Percentiles rank a stretch among this genome's conserved stretches.
Evolutionary conservation across 2,888 invertebrate species (phyloP).

Genomic region (Conops quadrifasciatus): DNA sequence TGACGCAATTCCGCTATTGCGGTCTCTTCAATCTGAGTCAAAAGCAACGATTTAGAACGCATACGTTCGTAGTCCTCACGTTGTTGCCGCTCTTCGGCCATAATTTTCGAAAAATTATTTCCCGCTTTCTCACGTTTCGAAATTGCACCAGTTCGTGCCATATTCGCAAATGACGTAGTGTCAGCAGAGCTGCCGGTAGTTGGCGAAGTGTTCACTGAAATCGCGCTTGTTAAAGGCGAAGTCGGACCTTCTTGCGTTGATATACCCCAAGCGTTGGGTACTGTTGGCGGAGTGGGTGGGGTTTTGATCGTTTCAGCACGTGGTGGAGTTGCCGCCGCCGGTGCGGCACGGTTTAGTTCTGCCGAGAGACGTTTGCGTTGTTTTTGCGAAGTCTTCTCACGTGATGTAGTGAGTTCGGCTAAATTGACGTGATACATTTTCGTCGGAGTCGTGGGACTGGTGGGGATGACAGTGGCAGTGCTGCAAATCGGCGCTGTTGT

Average conservation of each 20-base stretch:
- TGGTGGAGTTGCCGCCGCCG: too few relatives aligned
- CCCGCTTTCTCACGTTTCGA: conserved; percentile 26
- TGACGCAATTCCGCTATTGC: conserved; percentile 81
- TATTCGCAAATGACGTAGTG: conserved; percentile 60
- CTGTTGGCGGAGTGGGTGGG: conserved; percentile 41
- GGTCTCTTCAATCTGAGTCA: conserved; percentile 88
- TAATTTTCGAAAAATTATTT: conserved; percentile 69
- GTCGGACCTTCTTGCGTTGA: conserved; percentile 42
- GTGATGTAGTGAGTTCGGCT: conserved; percentile 56
- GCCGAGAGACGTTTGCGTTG: conserved; percentile 68
- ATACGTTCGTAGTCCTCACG: conserved; percentile 76
- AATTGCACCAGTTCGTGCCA: conserved; percentile 48
- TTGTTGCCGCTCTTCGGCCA: conserved; percentile 78
- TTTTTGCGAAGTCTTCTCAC: conserved; percentile 69
- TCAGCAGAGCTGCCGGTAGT: conserved; percentile 53
- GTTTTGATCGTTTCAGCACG: conserved; percentile 44
- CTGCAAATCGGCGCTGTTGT: conserved; percentile 33
- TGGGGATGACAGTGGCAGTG: conserved; percentile 32
- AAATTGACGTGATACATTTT: conserved; percentile 55
- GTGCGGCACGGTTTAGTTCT: conserved; percentile 57
- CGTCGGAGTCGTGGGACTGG: conserved; percentile 25
- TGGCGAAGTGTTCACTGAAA: conserved; percentile 27
- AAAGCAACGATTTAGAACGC: conserved; percentile 75
- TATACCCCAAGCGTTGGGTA: conserved; percentile 58
- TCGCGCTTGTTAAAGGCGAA: background rate